phyloP scores from a whole-genome alignment of 2,113 vertebrate species.

The Bubo scandiacus region DNA sequence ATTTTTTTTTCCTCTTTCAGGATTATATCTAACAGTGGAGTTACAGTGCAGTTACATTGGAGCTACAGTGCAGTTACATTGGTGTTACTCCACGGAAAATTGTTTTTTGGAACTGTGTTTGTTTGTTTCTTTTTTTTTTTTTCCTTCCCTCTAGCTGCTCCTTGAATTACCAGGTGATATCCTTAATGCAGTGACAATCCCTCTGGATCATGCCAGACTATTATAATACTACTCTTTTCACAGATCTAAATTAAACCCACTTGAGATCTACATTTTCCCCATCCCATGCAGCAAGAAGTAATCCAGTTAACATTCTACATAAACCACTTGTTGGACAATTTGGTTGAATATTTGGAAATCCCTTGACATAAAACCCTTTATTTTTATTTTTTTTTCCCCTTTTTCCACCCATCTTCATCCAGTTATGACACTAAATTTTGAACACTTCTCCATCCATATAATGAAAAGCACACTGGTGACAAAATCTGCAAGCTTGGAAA shows the following conservation, averaged over 20 bases:
- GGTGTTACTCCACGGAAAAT: not conserved
- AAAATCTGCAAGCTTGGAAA: not conserved
- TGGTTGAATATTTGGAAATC: not conserved
- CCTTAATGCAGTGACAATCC: not conserved
- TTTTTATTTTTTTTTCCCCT: not conserved
- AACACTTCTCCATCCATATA: not conserved
- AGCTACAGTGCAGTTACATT: not conserved
- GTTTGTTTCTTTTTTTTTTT: not conserved
- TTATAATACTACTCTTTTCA: not conserved
- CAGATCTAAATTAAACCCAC: not conserved
- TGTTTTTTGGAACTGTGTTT: not conserved
- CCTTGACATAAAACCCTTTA: not conserved
- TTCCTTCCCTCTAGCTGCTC: not conserved
- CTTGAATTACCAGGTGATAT: not conserved
- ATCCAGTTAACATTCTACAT: not conserved
- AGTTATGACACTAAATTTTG: not conserved
- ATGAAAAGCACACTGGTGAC: not conserved
- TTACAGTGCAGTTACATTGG: not conserved
- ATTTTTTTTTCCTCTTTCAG: not conserved
- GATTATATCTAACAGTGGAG: not conserved
- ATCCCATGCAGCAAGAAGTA: not conserved
- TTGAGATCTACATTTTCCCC: not conserved
- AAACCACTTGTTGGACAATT: not conserved
- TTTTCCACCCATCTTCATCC: not conserved
- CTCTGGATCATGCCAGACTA: not conserved